Conservation (phyloP, 2,113 vertebrate genomes). For the Myotis lucifugus region DNA sequence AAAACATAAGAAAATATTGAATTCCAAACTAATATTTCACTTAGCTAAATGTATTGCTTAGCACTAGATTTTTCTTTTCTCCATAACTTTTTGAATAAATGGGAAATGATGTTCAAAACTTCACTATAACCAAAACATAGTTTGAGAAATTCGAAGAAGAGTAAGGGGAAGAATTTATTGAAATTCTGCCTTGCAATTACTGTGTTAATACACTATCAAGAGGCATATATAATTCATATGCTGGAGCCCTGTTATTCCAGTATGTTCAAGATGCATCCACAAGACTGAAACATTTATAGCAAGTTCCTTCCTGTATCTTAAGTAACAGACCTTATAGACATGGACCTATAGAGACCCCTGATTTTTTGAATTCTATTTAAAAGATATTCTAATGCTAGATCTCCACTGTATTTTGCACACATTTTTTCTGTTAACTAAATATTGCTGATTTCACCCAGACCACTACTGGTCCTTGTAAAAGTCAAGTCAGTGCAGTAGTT, state of each 20-base stretch:
- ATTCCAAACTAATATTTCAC: constrained; percentile 25
- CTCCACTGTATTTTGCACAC: background rate
- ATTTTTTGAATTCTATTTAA: background rate
- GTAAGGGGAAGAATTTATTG: background rate
- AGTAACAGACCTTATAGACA: background rate
- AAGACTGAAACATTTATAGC: background rate
- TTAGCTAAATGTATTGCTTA: constrained; percentile 20
- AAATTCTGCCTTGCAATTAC: constrained; percentile 26
- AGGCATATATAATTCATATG: constrained; percentile 58
- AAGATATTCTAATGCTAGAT: background rate
- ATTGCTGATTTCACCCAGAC: background rate
- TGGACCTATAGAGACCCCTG: background rate
- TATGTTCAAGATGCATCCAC: background rate
- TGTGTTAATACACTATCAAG: constrained; percentile 26
- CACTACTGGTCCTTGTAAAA: background rate
- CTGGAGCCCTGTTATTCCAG: background rate
- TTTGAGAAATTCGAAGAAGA: background rate
- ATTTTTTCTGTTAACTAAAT: constrained; percentile 43
- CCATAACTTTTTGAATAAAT: background rate
- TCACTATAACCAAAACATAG: background rate
- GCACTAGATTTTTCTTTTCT: background rate
- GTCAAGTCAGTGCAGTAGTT: background rate
- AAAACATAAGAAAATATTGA: background rate
- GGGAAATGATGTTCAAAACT: background rate
- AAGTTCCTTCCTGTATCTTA: background rate